Evolutionary conservation across 2,888 invertebrate genomes (phyloP).

Genomic region (Myopa tessellatipennis): DNA sequence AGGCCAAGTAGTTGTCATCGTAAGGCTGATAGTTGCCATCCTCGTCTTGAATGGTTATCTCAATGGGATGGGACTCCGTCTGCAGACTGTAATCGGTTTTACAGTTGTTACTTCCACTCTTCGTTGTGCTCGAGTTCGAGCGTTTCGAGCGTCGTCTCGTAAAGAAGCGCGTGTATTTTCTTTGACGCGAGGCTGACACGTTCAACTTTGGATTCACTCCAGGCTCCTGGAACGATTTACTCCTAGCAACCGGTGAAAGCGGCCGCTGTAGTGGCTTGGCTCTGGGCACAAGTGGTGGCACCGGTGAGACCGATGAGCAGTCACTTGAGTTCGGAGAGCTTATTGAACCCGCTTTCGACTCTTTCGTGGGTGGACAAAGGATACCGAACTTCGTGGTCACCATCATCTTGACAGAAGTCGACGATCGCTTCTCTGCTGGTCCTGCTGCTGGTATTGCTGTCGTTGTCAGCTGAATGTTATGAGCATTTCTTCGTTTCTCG

Average conservation of each 20-base stretch:
- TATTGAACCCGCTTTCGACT: slow-evolving; percentile 52
- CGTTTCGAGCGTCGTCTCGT: slow-evolving; percentile 64
- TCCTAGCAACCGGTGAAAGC: slow-evolving; percentile 62
- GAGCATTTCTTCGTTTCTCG: slow-evolving; percentile 49
- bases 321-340: slow-evolving; percentile 65
- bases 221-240: slow-evolving; percentile 68
- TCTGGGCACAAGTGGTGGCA: slow-evolving; percentile 43
- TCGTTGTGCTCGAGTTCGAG: slow-evolving; percentile 47
- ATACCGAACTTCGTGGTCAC: background rate
- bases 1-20: slow-evolving; percentile 62
- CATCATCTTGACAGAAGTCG: background rate
- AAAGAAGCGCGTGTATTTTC: slow-evolving; percentile 64
- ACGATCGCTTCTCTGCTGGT: slow-evolving; percentile 31
- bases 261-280: slow-evolving; percentile 33
- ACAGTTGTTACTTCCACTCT: slow-evolving; percentile 43
- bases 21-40: slow-evolving; percentile 65
- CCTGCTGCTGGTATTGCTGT: background rate
- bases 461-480: slow-evolving; percentile 48
- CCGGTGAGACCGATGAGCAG: slow-evolving; percentile 59
- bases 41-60: slow-evolving; percentile 67
- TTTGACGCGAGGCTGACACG: slow-evolving; percentile 48
- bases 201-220: slow-evolving; percentile 52
- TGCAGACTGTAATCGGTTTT: slow-evolving; percentile 63
- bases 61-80: slow-evolving; percentile 65
- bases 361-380: slow-evolving; percentile 24